Conservation (phyloP, 1,140 invertebrate genomes). For the Atopsyche davidsoni region DNA sequence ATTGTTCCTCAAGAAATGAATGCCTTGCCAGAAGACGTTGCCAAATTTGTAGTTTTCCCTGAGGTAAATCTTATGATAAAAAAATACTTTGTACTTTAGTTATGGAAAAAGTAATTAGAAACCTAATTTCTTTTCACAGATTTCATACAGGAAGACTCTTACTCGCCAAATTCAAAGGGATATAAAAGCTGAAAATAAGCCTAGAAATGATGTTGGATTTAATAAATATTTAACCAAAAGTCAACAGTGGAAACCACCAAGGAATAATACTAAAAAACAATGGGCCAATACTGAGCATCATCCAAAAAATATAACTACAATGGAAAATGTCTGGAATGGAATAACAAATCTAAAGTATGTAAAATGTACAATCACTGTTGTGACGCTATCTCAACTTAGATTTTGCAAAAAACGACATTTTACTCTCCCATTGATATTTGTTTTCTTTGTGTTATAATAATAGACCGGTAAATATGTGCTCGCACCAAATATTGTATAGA, state of each 20-base stretch:
- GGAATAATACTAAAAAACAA: conserved; percentile 43
- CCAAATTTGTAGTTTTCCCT: conserved; percentile 33
- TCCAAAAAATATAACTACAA: conserved; percentile 50
- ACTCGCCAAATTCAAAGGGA: conserved; percentile 40
- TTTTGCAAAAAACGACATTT: neutral
- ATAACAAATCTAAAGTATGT: conserved; percentile 51
- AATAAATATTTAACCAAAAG: conserved; percentile 43
- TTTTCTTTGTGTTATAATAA: too few relatives aligned
- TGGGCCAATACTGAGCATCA: conserved; percentile 49
- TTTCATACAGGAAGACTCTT: conserved; percentile 31
- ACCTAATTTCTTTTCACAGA: too few relatives aligned
- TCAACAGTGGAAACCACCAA: conserved; percentile 45
- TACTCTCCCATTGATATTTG: too few relatives aligned
- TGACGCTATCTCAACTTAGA: neutral
- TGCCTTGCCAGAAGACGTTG: conserved; percentile 39
- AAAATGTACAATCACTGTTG: neutral
- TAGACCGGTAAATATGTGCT: neutral
- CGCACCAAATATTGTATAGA: neutral
- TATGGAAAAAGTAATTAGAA: too few relatives aligned
- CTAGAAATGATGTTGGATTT: conserved; percentile 41
- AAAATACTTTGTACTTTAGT: too few relatives aligned
- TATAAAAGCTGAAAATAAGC: conserved; percentile 35
- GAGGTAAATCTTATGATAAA: conserved; percentile 28
- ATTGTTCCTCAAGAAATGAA: conserved; percentile 40
- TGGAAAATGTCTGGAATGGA: conserved; percentile 55